These are phyloP conservation scores for Montipora capitata DNA, from an alignment of 92 coral and sea anemone genomes.

Conservation along the genomic window DNA sequence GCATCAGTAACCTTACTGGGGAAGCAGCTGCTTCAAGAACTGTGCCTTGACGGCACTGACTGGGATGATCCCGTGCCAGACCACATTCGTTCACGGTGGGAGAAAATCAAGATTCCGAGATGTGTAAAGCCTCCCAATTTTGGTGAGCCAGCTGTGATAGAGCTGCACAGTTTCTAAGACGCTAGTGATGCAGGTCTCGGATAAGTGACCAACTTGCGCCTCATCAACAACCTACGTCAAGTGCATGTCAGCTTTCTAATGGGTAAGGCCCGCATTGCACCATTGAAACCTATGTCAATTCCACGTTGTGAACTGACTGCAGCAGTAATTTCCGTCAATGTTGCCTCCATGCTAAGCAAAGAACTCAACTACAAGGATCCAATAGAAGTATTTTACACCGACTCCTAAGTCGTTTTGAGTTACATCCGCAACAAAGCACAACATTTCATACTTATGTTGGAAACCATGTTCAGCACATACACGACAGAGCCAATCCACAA, in stretches of 20 bases:
- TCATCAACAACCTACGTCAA: not conserved
- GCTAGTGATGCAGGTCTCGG: constrained; percentile 62
- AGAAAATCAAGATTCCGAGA: constrained; percentile 36
- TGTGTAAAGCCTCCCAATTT: constrained; percentile 57
- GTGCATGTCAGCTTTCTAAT: constrained; percentile 60
- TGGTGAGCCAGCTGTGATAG: constrained; percentile 2
- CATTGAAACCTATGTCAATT: constrained; percentile 52
- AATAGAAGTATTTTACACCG: constrained; percentile 10
- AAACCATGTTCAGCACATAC: constrained; percentile 75
- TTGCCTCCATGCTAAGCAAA: constrained; percentile 40
- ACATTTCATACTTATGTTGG: constrained; percentile 48
- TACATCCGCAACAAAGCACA: constrained; percentile 18
- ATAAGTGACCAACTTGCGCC: constrained; percentile 52
- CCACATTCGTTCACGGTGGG: constrained; percentile 51
- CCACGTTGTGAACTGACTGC: constrained; percentile 50
- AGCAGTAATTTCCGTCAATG: constrained; percentile 55
- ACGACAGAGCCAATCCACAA: constrained; percentile 28
- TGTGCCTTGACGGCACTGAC: constrained; percentile 28
- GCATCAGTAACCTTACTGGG: constrained; percentile 56
- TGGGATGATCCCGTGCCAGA: constrained; percentile 70
- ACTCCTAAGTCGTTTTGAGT: constrained; percentile 9
- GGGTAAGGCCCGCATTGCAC: constrained; percentile 67
- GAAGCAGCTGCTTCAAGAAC: constrained; percentile 62
- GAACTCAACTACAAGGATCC: constrained; percentile 29
- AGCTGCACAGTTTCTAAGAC: constrained; percentile 53